A percentile compares a stretch with the other conserved stretches of the same genome.
These are phyloP conservation scores for Pseudorhiza aurosa DNA, from an alignment of 30 jellyfish, hydroid and myxozoan species.

Conservation along the genomic window DNA sequence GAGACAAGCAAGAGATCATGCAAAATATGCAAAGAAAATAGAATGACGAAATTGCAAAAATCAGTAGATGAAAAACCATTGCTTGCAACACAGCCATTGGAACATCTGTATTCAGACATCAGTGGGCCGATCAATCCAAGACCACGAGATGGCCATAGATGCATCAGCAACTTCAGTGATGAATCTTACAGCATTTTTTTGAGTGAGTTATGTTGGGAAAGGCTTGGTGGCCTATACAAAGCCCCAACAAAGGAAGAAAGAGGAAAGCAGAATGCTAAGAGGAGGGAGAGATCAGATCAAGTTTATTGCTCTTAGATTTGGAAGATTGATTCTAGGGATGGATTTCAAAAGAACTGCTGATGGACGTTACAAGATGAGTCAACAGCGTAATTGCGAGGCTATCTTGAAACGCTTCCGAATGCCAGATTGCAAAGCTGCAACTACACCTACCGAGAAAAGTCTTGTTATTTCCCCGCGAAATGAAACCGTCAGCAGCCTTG, in stretches of 20 bases:
- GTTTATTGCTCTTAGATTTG: too few species aligned
- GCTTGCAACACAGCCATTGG: conserved; percentile 45
- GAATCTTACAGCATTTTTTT: conserved; percentile 39
- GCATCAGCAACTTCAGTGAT: conserved; percentile 49
- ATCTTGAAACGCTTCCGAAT: conserved; percentile 17
- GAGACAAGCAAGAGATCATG: conserved; percentile 13
- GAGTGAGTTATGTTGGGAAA: too few species aligned
- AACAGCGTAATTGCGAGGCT: conserved; percentile 23
- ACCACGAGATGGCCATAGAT: conserved; percentile 53
- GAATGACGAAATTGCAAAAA: conserved; percentile 45
- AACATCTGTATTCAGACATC: conserved; percentile 43
- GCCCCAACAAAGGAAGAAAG: too few species aligned
- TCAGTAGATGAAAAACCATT: conserved; percentile 1
- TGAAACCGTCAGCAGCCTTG: conserved; percentile 42
- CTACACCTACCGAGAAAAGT: conserved; percentile 31
- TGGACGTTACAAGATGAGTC: conserved; percentile 24
- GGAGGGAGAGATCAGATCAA: too few species aligned
- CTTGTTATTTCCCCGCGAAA: background rate
- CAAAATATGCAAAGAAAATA: conserved; percentile 48
- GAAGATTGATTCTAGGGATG: conserved; percentile 23
- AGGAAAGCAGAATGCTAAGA: too few species aligned
- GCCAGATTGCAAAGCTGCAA: conserved; percentile 18
- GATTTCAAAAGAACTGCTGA: background rate
- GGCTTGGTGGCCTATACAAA: too few species aligned
- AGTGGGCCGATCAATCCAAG: conserved; percentile 52